Evolutionary conservation across 2,888 invertebrate genomes (phyloP), one percentile per base, ranked within the genome.

Genomic region (Pheosia gnoma): DNA sequence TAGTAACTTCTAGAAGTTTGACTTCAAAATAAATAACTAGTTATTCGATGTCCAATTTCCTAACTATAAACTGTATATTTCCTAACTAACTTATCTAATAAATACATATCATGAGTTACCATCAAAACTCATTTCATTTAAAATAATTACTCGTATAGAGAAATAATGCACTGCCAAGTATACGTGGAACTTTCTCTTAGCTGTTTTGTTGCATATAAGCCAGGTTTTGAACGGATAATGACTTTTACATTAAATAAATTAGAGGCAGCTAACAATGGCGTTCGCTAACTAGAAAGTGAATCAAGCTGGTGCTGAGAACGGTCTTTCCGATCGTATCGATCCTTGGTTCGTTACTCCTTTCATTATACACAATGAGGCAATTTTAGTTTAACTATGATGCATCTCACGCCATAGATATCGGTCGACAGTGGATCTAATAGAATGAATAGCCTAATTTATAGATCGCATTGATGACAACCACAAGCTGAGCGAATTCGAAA

Each of bases 271-370:
- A 89, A 90, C 90, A 92, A 91, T 89, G 83, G 89, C 78, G 79
- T 77, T 80, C 81, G 81, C 84, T 85, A 87, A 87, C 87, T 90
- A 90, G 88, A 91, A 91, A 91, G 90, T 91, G 87, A 89, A 85
- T 83, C 85, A 85, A 79, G 81, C 80, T 81, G 82, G 79, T 82
- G 83, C 82, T 79, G 82, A 83, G 86, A 88, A 86, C 87, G 84
- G 85, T 84, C 85, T 87, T 86, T 86, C 82, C 79, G 89, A 91
- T 91, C 79, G 83, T 89, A 91, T 91, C 88, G 83, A 85, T 81
- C 78, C 82, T 64, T 77, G 82, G 85, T 87, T 90, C 86, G 84
- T 87, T 90, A 87, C 83, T 81, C 79, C 80, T 79, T 85, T 86
- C 85, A 87, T 87, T 90, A 89, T 87, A 86, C 84, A 87, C 86